Conservation (phyloP, 2,113 vertebrate species). For the Hassar affinis region DNA sequence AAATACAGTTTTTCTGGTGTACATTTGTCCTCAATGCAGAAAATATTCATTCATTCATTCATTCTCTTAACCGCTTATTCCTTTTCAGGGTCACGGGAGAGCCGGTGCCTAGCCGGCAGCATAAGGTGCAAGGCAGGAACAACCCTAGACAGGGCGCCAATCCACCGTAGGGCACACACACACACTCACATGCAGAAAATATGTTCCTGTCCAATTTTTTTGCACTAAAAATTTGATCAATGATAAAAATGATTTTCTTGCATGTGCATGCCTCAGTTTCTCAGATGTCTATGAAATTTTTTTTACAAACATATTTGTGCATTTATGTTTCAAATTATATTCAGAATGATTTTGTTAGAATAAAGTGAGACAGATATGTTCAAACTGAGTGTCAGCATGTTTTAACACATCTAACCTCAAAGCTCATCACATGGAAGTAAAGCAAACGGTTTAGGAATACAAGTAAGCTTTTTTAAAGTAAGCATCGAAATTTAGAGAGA, state of each 20-base stretch:
- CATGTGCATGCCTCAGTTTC: neutral
- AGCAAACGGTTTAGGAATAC: neutral
- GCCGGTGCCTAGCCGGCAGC: too few species aligned
- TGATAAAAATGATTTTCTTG: neutral
- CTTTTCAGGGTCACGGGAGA: too few species aligned
- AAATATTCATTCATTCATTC: too few species aligned
- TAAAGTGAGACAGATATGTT: too few species aligned
- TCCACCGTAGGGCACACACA: too few species aligned
- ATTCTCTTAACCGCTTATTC: too few species aligned
- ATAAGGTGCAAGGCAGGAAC: too few species aligned
- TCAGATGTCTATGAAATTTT: neutral
- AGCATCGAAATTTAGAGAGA: neutral
- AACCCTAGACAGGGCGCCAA: too few species aligned
- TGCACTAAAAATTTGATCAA: neutral
- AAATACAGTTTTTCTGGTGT: too few species aligned
- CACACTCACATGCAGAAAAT: neutral
- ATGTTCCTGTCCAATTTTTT: neutral
- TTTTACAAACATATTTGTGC: neutral
- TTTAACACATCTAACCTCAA: neutral
- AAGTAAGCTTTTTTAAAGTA: neutral
- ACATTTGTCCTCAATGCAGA: neutral
- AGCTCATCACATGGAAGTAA: neutral
- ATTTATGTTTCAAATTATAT: neutral
- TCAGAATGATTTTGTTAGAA: neutral
- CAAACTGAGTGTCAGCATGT: neutral